Evolutionary conservation across 2,113 vertebrate genomes (phyloP), one percentile per base, ranked within the genome.

Genomic region (Tyrannus savana): DNA sequence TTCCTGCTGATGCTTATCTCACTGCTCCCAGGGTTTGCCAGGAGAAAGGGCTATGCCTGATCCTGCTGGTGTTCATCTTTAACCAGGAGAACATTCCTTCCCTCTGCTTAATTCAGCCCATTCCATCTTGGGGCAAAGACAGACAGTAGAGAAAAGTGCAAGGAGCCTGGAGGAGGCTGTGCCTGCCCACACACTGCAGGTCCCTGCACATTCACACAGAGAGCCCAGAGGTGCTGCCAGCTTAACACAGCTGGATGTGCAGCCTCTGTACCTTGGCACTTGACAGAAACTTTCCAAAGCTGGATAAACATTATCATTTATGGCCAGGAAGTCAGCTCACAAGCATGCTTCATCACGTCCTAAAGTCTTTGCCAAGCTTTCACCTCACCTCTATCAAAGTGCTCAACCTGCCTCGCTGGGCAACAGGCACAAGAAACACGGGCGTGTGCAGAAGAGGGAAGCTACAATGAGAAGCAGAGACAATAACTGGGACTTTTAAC

Each of bases 231-330:
- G 1, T 35, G n/a, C 53, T 89, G 46, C 74, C 77, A 82, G 14
- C 52, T 31, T 33, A 37, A 23, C 47, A 55, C 27, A 76, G 83
- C 62, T 90, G 93, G 41, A 80, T 52, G 59, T 12, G 52, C 60
- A 64, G 67, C 56, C 88, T 63, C 72, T 1, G 1, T 6, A 58
- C 68, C 76, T 75, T 93, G 85, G 85, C 82, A 88, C 64, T 84
- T 33, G 24, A 77, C 49, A 81, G 37, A 22, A 42, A 19, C 82
- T 72, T 91, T 76, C 67, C 63, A 35, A 90, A 89, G 56, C 9
- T 94, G 88, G 68, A 90, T 3, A 22, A 95, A 90, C 91, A 87
- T 59, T 19, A 83, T 90, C 68, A 68, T 68, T 93, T 89, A 92
- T 69, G 88, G 76, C 41, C 60, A 84, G 85, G 73, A 86, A 93